Percentiles rank a stretch among this genome's conserved stretches.
phyloP scores from a whole-genome alignment of 2,797 vertebrate species.

The Xerus rutilus region DNA sequence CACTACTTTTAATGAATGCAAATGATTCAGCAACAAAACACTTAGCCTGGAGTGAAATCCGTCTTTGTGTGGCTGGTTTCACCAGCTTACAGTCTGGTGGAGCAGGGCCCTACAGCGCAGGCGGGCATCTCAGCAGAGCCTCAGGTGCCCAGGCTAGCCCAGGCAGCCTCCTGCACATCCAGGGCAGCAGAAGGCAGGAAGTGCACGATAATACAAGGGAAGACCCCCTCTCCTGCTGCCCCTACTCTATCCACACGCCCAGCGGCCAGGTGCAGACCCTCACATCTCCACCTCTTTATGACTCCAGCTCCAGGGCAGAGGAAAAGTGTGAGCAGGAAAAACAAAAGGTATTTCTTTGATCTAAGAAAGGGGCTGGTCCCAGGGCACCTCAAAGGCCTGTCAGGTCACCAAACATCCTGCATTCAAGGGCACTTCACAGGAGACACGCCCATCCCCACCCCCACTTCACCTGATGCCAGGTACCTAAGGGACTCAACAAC shows the following conservation, averaged over 20 bases:
- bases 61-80: slow-evolving; percentile 61
- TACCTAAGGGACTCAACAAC: neutral
- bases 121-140: neutral
- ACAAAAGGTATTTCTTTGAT: slow-evolving; percentile 85
- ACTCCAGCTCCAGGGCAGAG: slow-evolving; percentile 71
- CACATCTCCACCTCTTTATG: slow-evolving; percentile 70
- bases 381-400: slow-evolving; percentile 74
- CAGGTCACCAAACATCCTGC: slow-evolving; percentile 28
- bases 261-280: slow-evolving; percentile 71
- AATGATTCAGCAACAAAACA: slow-evolving; percentile 81
- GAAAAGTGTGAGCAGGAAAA: slow-evolving; percentile 61
- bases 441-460: neutral
- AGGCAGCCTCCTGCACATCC: neutral
- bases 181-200: slow-evolving; percentile 48
- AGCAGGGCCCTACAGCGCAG: neutral
- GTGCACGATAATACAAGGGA: neutral
- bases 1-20: slow-evolving; percentile 78
- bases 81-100: slow-evolving; percentile 33
- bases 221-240: neutral
- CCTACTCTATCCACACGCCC: neutral
- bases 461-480: slow-evolving; percentile 29
- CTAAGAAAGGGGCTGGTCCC: slow-evolving; percentile 69
- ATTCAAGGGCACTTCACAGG: slow-evolving; percentile 38
- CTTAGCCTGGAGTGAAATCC: slow-evolving; percentile 76
- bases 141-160: slow-evolving; percentile 42